These are phyloP conservation scores for Cranoglanis bouderius DNA, from an alignment of 2,113 vertebrate species.

Conservation along the genomic window DNA sequence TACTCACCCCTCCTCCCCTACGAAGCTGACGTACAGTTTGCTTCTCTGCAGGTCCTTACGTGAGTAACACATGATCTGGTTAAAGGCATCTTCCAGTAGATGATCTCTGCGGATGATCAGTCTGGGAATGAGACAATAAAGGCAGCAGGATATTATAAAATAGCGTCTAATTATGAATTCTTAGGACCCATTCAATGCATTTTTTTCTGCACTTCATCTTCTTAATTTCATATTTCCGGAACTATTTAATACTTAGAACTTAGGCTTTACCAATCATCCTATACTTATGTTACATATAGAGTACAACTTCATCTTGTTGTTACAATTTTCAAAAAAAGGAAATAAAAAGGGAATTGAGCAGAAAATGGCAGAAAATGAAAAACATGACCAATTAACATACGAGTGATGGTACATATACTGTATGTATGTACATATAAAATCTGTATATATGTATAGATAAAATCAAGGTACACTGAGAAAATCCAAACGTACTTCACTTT, in stretches of 20 bases:
- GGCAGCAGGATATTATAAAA: not conserved
- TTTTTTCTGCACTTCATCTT: not conserved
- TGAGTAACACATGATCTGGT: slow-evolving; percentile 99
- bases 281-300: not conserved
- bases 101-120: slow-evolving; percentile 97
- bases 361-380: not conserved
- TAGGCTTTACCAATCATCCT: not conserved
- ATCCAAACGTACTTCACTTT: slow-evolving; percentile 88
- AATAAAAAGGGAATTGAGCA: not conserved
- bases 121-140: slow-evolving; percentile 66
- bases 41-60: slow-evolving; percentile 97
- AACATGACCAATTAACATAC: not conserved
- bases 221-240: not conserved
- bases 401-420: not conserved
- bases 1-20: slow-evolving; percentile 97
- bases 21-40: slow-evolving; percentile 96
- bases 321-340: not conserved
- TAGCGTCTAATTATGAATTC: no score
- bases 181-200: not conserved
- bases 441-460: not conserved
- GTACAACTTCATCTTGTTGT: not conserved
- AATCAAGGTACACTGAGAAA: not conserved
- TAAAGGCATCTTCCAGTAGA: slow-evolving; percentile 96
- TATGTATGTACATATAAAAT: not conserved
- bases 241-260: not conserved